Percentiles rank a stretch among this genome's conserved stretches.
Evolutionary conservation across 2,888 invertebrate genomes (phyloP).

Genomic region (Heliconius sara): DNA sequence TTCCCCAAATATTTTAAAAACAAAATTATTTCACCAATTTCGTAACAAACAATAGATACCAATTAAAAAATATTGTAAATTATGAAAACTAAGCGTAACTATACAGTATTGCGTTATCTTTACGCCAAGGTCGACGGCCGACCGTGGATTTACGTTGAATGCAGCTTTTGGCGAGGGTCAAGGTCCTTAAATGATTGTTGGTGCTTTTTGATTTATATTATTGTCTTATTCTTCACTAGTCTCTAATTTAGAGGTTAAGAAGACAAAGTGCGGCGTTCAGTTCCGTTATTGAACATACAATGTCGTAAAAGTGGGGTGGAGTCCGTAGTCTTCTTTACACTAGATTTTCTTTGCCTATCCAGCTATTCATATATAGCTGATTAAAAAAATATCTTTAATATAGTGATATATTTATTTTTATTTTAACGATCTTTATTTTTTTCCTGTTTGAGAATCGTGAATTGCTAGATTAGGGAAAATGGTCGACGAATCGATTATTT

Average conservation of each 20-base stretch:
- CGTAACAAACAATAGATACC: not conserved
- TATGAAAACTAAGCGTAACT: constrained; percentile 16
- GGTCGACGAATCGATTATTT: too few species aligned
- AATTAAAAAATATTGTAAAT: constrained; percentile 19
- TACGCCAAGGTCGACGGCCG: constrained; percentile 16
- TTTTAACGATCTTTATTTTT: too few species aligned
- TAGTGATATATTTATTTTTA: too few species aligned
- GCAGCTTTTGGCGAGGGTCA: constrained; percentile 22
- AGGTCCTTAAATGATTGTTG: not conserved
- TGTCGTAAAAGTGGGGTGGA: too few species aligned
- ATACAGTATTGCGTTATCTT: constrained; percentile 12
- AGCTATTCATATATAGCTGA: too few species aligned
- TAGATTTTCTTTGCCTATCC: too few species aligned
- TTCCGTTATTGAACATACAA: not conserved
- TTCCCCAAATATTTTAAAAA: not conserved
- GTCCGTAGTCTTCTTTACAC: too few species aligned
- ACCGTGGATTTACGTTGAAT: constrained; percentile 18
- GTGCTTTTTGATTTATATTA: not conserved
- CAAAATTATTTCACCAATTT: not conserved
- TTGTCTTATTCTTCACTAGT: not conserved
- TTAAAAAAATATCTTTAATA: too few species aligned
- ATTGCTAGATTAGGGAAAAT: too few species aligned
- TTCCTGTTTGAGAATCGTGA: too few species aligned
- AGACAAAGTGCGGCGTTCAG: not conserved
- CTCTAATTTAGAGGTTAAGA: not conserved